Evolutionary conservation across 1,140 invertebrate species (phyloP), one percentile per base, ranked within the genome.

Genomic region (Caerostris extrusa): DNA sequence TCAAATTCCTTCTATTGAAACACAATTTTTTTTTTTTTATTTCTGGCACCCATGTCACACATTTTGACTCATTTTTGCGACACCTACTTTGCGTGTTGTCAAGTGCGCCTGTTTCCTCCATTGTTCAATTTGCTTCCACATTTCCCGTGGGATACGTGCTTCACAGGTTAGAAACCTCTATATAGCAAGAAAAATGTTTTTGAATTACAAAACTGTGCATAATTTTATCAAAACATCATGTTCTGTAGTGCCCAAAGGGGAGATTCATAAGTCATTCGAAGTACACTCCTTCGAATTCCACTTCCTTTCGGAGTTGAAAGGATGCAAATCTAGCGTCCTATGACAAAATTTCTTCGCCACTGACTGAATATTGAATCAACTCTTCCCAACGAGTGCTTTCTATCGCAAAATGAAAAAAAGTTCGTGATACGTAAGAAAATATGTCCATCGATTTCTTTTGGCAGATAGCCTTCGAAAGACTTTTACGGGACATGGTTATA

Each of bases 351-450:
- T 77, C 71, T 4, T 34, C 34, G 8, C 53, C 71, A 50, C 71
- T 50, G 71, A 77, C 71, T 12, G 71, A 77, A 53, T 77, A 77
- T 77, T 77, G 71, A 77, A 77, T 77, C 71, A 77, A 10, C 71
- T 34, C 34, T 50, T 12, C 19, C 10, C 34, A 50, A 77, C 71
- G 71, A 77, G 10, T 10, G 71, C 71, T 77, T 77, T n/a, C 71
- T 34, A 53, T 14, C 71, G 50, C 50, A 34, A 77, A 77, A 77
- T 77, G 71, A 77, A 77, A 77, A 34, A 34, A 77, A 77, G 34
- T 77, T 77, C 71, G 71, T 77, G 71, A 77, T 77, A 77, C 71
- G 71, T 77, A 77, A 19, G 71, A 50, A 77, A 77, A 77, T 77
- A 77, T 50, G 12, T 8, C 53, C 71, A 77, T 77, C 50, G 71